Percentiles rank a stretch among this genome's conserved stretches.
These are phyloP conservation scores for Simalia tracyae DNA, from an alignment of 2,797 vertebrate genomes.

Conservation along the genomic window DNA sequence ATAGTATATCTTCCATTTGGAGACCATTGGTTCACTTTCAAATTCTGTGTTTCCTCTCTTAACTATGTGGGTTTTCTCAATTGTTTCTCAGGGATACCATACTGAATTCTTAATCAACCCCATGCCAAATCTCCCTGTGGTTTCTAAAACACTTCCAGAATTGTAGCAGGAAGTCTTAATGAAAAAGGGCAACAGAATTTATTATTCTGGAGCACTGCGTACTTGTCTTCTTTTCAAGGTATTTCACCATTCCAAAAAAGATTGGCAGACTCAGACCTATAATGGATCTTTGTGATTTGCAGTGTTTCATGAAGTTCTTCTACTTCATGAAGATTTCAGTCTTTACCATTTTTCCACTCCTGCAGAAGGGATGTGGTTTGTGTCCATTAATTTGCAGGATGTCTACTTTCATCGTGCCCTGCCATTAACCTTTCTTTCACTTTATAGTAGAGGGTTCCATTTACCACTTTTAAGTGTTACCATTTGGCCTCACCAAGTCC, in stretches of 20 bases:
- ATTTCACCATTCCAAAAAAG: background rate
- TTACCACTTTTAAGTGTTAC: background rate
- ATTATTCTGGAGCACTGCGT: background rate
- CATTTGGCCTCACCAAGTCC: background rate
- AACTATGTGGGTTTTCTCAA: background rate
- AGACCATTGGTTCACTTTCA: background rate
- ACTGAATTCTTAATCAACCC: background rate
- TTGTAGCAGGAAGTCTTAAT: background rate
- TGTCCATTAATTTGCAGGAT: background rate
- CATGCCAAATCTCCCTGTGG: background rate
- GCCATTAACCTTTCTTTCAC: background rate
- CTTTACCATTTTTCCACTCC: background rate
- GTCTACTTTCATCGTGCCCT: background rate
- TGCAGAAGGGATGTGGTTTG: background rate
- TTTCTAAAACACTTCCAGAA: background rate
- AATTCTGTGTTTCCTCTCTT: background rate
- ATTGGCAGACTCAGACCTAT: background rate
- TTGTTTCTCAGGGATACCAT: background rate
- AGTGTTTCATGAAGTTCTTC: background rate
- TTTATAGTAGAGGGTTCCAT: background rate
- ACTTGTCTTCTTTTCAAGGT: background rate
- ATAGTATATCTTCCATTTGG: background rate
- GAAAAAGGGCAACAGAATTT: background rate
- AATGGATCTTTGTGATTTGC: background rate
- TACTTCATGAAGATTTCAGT: background rate